These are phyloP conservation scores for Solen grandis DNA, from an alignment of 1,140 invertebrate genomes.

Conservation along the genomic window DNA sequence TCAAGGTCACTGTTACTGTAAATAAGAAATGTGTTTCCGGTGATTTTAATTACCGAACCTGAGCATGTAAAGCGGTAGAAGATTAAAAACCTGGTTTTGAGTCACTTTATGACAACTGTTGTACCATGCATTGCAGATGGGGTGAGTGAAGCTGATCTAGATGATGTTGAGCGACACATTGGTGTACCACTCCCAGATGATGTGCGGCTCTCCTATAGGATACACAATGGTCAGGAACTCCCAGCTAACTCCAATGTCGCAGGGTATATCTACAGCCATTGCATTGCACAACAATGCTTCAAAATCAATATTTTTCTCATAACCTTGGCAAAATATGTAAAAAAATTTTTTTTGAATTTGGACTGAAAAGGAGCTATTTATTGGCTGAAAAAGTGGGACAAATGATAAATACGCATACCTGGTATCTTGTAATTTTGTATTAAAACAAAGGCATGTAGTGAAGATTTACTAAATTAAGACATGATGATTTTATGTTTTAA, in stretches of 20 bases:
- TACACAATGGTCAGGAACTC: constrained; percentile 71
- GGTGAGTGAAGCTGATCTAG: constrained; percentile 62
- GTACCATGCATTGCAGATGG: constrained; percentile 61
- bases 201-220: constrained; percentile 70
- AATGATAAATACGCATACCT: too few relatives aligned
- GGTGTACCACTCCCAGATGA: constrained; percentile 64
- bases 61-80: background rate
- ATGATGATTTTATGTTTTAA: too few relatives aligned
- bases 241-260: background rate
- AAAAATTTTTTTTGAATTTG: too few relatives aligned
- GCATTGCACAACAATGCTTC: too few relatives aligned
- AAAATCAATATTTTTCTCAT: too few relatives aligned
- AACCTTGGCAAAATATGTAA: too few relatives aligned
- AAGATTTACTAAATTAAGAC: too few relatives aligned
- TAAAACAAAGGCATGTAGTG: too few relatives aligned
- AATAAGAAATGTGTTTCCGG: background rate
- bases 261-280: too few relatives aligned
- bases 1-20: background rate
- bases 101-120: constrained; percentile 27
- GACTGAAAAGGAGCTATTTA: too few relatives aligned
- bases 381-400: too few relatives aligned
- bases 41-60: constrained; percentile 25
- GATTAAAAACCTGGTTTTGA: background rate
- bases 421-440: too few relatives aligned
- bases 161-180: constrained; percentile 61